Evolutionary conservation across 2,113 vertebrate species (phyloP).

Genomic region (Holacanthus passer): DNA sequence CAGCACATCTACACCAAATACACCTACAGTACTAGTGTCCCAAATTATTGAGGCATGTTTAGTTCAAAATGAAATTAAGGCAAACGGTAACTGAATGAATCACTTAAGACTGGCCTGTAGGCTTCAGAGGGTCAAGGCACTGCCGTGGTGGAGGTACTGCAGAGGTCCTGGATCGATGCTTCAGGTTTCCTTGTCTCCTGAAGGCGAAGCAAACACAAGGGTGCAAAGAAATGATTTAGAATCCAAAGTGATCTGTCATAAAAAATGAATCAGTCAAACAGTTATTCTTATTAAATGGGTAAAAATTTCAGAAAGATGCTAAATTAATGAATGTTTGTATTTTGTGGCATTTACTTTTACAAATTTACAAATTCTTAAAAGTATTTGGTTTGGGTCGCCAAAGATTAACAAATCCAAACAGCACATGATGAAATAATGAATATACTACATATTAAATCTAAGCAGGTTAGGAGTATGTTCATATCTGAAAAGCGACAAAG

Average conservation of each 20-base stretch:
- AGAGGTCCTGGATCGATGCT: not conserved
- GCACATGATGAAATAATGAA: too few relatives aligned
- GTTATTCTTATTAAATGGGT: not conserved
- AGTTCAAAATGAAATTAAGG: slow-evolving; percentile 54
- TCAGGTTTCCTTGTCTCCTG: slow-evolving; percentile 66
- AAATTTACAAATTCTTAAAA: too few relatives aligned
- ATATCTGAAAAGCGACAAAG: too few relatives aligned
- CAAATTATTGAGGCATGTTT: slow-evolving; percentile 25
- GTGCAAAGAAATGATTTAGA: not conserved
- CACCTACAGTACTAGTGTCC: slow-evolving; percentile 10
- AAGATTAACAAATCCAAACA: too few relatives aligned
- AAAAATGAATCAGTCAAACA: not conserved
- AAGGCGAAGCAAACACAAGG: not conserved
- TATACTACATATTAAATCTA: too few relatives aligned
- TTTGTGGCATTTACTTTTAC: too few relatives aligned
- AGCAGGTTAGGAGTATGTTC: too few relatives aligned
- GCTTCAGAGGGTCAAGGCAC: slow-evolving; percentile 62
- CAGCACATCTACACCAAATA: not conserved
- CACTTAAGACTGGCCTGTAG: slow-evolving; percentile 39
- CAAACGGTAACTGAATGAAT: slow-evolving; percentile 23
- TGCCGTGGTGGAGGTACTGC: slow-evolving; percentile 26
- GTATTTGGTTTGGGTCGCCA: too few relatives aligned
- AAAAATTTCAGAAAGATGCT: not conserved
- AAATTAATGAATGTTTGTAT: too few relatives aligned
- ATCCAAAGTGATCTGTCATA: not conserved